These are phyloP conservation scores for Blastobasis adustella DNA, from an alignment of 2,888 invertebrate species.

Conservation along the genomic window DNA sequence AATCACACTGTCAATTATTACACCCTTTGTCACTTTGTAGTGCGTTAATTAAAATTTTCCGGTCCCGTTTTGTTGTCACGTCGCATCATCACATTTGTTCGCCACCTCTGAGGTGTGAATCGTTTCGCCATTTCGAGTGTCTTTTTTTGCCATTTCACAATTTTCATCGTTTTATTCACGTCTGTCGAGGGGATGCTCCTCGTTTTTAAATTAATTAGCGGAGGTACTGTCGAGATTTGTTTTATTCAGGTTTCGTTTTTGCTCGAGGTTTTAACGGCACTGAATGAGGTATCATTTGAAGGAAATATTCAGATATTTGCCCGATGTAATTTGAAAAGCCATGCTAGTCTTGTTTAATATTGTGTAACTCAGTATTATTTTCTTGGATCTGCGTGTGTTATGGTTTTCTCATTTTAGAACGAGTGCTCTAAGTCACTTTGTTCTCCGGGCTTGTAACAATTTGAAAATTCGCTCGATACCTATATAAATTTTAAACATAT, in stretches of 20 bases:
- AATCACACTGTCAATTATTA: constrained; percentile 53
- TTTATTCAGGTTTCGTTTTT: constrained; percentile 6
- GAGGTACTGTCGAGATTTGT: constrained; percentile 17
- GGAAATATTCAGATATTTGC: too few species aligned
- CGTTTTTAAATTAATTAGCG: constrained; percentile 51
- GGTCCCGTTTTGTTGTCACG: constrained; percentile 41
- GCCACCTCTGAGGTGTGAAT: constrained; percentile 69
- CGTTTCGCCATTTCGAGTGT: constrained; percentile 27
- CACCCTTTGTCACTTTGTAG: constrained; percentile 50
- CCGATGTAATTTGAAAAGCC: too few species aligned
- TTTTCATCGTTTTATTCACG: constrained; percentile 25
- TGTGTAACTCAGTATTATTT: too few species aligned
- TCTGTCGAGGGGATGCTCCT: constrained; percentile 6
- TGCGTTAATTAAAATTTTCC: constrained; percentile 70
- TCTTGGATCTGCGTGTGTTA: too few species aligned
- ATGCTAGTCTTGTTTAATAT: too few species aligned
- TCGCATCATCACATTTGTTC: constrained; percentile 53
- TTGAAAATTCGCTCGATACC: too few species aligned
- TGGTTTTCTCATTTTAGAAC: too few species aligned
- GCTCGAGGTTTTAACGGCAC: neutral
- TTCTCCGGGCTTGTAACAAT: too few species aligned
- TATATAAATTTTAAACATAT: too few species aligned
- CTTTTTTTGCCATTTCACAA: constrained; percentile 37
- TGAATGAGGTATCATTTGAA: too few species aligned
- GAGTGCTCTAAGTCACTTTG: too few species aligned